A percentile compares a stretch with the other conserved stretches of the same genome.
These are phyloP conservation scores for Spisula solida DNA, from an alignment of 2,888 invertebrate species.

Conservation along the genomic window DNA sequence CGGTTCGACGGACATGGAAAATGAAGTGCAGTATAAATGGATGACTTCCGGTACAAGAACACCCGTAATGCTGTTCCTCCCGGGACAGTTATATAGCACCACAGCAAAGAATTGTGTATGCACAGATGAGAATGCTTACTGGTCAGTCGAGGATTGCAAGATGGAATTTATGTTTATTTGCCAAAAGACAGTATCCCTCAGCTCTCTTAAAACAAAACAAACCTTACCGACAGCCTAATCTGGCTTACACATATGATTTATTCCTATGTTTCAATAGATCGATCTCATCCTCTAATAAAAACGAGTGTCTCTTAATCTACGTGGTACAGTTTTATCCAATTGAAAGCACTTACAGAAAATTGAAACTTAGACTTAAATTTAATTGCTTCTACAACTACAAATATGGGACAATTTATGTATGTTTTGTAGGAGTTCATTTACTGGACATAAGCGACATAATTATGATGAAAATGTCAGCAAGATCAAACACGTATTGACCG, in stretches of 20 bases:
- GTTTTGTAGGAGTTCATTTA: neutral
- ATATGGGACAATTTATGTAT: neutral
- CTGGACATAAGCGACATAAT: too few species aligned
- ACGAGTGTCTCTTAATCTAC: neutral
- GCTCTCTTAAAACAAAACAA: neutral
- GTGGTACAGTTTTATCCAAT: neutral
- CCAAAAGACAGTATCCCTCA: neutral
- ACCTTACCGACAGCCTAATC: too few species aligned
- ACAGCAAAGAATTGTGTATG: slow-evolving; percentile 25
- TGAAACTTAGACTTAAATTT: neutral
- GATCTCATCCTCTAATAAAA: neutral
- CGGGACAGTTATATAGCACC: neutral
- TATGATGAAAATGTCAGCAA: too few species aligned
- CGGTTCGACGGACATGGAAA: slow-evolving; percentile 29
- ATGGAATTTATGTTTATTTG: slow-evolving; percentile 29
- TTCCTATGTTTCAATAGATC: neutral
- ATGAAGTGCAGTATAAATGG: slow-evolving; percentile 25
- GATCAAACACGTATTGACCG: too few species aligned
- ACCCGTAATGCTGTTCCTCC: neutral
- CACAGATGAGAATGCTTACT: slow-evolving; percentile 33
- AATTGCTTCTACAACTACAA: neutral
- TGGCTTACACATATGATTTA: too few species aligned
- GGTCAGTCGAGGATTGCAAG: slow-evolving; percentile 31
- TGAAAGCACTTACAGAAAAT: neutral
- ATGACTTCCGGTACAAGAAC: slow-evolving; percentile 12